A percentile compares a stretch with the other conserved stretches of the same genome.
Conservation (phyloP, 2,797 vertebrate genomes). For the Sciurus vulgaris region DNA sequence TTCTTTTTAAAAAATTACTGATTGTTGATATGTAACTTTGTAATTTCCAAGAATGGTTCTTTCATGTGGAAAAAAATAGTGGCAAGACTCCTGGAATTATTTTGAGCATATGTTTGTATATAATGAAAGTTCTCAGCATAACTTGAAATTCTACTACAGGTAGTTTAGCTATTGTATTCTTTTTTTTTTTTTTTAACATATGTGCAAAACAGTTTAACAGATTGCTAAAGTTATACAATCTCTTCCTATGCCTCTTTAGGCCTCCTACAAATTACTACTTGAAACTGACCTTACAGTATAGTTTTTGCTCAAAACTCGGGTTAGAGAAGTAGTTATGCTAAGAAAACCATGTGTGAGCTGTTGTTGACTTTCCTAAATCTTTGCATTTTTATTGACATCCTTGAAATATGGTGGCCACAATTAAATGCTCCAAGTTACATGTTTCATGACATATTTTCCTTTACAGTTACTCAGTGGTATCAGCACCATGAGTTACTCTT, state of each 20-base stretch:
- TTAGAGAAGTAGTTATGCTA: conserved; percentile 55
- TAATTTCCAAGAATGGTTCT: conserved; percentile 82
- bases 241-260: conserved; percentile 23
- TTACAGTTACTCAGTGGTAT: background rate
- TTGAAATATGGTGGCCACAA: conserved; percentile 64
- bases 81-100: conserved; percentile 80
- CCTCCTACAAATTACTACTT: conserved; percentile 39
- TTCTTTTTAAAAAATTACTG: conserved; percentile 70
- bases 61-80: conserved; percentile 81
- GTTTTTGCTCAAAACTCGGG: conserved; percentile 30
- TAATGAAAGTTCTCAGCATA: conserved; percentile 74
- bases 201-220: conserved; percentile 48
- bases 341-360: conserved; percentile 21
- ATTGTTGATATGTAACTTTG: conserved; percentile 82
- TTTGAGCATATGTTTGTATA: conserved; percentile 79
- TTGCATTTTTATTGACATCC: conserved; percentile 61
- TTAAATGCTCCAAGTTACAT: conserved; percentile 61
- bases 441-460: conserved; percentile 62
- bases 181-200: conserved; percentile 9
- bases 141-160: conserved; percentile 49
- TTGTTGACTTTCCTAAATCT: conserved; percentile 61
- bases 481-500: background rate
- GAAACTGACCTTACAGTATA: conserved; percentile 42
- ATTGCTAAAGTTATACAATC: conserved; percentile 43
- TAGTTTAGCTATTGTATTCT: conserved; percentile 57